Base-by-base conservation (phyloP, 2,888 invertebrate species). In the Pyralis farinalis region DNA sequence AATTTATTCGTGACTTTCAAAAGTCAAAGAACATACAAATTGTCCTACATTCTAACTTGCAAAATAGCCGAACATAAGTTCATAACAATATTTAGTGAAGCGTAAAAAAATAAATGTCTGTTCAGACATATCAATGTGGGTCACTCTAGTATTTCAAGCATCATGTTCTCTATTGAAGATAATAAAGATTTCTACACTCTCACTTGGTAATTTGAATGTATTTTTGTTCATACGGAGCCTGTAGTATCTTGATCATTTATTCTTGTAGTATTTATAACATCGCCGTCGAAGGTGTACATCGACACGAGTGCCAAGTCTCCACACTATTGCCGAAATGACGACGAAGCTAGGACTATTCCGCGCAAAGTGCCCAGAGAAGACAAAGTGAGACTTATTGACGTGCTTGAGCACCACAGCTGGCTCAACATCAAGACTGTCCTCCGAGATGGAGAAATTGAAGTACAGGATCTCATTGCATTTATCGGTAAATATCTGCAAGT, bases 261-360 rank as follows among this genome's bases (percentile, higher is more conserved):
- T 64, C 44, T 77, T 78, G 12, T 78, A 78, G 92, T 92, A 46
- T 90, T 78, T 54, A 83, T 92, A 56, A 84, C 91, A 10, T 92
- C 91, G 12, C 81, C 91, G 31, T 90, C 91, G 40, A 87, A 71
- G 55, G 86, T 92, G 40, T 91, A 91, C 64, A 73, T 92, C 55
- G 71, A 71, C 31, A 89, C 90, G 38, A 81, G 74, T 46, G 67
- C 63, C 40, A 82, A 85, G 59, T 79, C 75, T 28, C 63, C 79
- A 31, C 74, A 81, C 76, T 90, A 86, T 64, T 86, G 89, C 59
- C 69, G 69, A 43, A 90, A 90, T 51, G 90, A 90, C 53, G 86
- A 81, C 32, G 68, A 63, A 16, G 66, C 71, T 1, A 62, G 57
- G 46, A 59, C 54, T 34, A 40, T 44, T 16, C 40, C 51, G 11